These are phyloP conservation scores for Phoxinus dragarum DNA, from an alignment of 2,797 vertebrate species.

Conservation along the genomic window DNA sequence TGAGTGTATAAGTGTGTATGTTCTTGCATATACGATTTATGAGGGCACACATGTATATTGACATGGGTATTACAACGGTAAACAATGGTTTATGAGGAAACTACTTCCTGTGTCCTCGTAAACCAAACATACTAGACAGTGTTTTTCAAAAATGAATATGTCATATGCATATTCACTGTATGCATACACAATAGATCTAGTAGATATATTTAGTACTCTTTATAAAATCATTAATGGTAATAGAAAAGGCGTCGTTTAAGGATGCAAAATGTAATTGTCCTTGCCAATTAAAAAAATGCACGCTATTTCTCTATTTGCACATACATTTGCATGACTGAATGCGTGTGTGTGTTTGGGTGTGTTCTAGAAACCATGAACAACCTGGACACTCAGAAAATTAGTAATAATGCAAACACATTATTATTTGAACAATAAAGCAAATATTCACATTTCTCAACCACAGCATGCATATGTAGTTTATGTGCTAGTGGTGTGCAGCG, in stretches of 20 bases:
- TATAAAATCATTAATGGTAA: not conserved
- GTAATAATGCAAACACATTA: not conserved
- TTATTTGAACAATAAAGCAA: conserved; percentile 17
- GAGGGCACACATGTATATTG: no score
- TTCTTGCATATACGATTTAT: no score
- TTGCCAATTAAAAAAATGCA: conserved; percentile 9
- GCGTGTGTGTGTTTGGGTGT: conserved; percentile 31
- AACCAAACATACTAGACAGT: no score
- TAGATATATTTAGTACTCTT: not conserved
- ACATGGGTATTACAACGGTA: no score
- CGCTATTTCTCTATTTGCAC: conserved; percentile 28
- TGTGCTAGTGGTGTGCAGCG: not conserved
- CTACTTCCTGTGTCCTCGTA: no score
- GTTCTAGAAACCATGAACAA: conserved; percentile 1
- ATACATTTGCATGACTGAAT: conserved; percentile 5
- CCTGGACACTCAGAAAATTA: not conserved
- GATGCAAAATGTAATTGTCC: not conserved
- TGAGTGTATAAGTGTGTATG: no score
- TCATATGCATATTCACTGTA: not conserved
- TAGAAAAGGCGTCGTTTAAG: not conserved
- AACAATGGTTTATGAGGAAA: no score
- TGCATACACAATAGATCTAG: not conserved
- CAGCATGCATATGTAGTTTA: not conserved
- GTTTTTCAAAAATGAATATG: no score
- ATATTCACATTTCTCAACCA: not conserved